Percentiles rank a stretch among this genome's conserved stretches.
Conservation (phyloP, 2,888 invertebrate species). For the Brachyptera risi region DNA sequence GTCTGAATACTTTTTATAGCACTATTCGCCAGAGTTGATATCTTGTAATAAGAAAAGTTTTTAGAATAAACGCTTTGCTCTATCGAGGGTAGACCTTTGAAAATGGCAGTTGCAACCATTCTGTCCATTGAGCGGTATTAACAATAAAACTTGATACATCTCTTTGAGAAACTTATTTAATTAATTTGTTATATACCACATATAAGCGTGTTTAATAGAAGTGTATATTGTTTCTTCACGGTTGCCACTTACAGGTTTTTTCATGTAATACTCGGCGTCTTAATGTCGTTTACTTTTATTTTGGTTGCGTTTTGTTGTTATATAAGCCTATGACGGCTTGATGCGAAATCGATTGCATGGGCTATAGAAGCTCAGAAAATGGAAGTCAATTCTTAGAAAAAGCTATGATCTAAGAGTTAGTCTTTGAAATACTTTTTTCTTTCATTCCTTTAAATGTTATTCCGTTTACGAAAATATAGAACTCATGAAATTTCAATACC, state of each 20-base stretch:
- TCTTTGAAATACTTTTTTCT: no score
- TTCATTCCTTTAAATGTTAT: no score
- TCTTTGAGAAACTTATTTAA: background rate
- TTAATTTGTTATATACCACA: background rate
- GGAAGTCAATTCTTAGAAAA: background rate
- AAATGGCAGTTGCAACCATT: background rate
- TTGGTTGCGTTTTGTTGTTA: no score
- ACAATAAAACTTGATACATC: background rate
- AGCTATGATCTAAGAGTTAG: background rate
- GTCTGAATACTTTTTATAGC: no score
- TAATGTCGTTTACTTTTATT: no score
- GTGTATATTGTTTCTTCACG: background rate
- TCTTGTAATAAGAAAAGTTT: background rate
- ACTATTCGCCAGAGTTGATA: no score
- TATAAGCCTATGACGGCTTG: no score
- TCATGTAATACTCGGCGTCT: background rate
- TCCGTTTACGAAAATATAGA: no score
- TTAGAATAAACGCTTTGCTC: no score
- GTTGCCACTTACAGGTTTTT: background rate
- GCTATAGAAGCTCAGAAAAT: background rate
- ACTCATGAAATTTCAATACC: no score
- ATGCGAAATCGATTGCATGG: no score
- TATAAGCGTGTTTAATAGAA: background rate
- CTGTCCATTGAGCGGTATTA: background rate
- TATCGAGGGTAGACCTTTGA: background rate